Conservation (phyloP, 2,113 vertebrate genomes). For the Bufo bufo region DNA sequence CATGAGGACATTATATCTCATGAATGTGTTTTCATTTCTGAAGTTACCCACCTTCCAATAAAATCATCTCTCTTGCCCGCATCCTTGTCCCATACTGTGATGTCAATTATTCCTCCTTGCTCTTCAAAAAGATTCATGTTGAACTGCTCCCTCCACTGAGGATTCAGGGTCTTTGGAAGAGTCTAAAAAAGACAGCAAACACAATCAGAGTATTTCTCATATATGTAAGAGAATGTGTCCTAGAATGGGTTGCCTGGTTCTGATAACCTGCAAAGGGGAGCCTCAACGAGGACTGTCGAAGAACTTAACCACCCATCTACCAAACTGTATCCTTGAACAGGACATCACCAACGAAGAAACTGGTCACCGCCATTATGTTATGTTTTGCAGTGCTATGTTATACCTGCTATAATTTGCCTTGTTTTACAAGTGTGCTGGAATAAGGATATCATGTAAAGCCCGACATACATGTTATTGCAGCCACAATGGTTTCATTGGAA, state of each 20-base stretch:
- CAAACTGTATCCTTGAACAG: too few species aligned
- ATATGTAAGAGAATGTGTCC: not conserved
- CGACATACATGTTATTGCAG: too few species aligned
- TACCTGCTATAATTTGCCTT: too few species aligned
- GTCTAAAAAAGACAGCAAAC: slow-evolving; percentile 72
- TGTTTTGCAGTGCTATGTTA: too few species aligned
- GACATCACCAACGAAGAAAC: too few species aligned
- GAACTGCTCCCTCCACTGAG: slow-evolving; percentile 98
- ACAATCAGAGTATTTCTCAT: slow-evolving; percentile 40
- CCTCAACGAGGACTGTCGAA: too few species aligned
- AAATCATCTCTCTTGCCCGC: slow-evolving; percentile 95
- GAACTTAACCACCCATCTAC: too few species aligned
- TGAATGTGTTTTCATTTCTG: not conserved
- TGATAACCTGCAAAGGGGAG: too few species aligned
- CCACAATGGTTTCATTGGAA: too few species aligned
- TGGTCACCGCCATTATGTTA: too few species aligned
- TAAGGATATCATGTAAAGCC: too few species aligned
- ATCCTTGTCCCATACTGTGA: slow-evolving; percentile 97
- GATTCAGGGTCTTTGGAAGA: slow-evolving; percentile 92
- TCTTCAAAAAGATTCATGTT: slow-evolving; percentile 97
- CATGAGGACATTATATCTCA: not conserved
- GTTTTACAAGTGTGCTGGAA: too few species aligned
- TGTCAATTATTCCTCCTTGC: slow-evolving; percentile 88
- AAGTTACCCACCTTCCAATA: slow-evolving; percentile 89
- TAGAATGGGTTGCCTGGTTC: not conserved